phyloP scores from a whole-genome alignment of 1,140 invertebrate genomes.

The Drosophila lacertosa region DNA sequence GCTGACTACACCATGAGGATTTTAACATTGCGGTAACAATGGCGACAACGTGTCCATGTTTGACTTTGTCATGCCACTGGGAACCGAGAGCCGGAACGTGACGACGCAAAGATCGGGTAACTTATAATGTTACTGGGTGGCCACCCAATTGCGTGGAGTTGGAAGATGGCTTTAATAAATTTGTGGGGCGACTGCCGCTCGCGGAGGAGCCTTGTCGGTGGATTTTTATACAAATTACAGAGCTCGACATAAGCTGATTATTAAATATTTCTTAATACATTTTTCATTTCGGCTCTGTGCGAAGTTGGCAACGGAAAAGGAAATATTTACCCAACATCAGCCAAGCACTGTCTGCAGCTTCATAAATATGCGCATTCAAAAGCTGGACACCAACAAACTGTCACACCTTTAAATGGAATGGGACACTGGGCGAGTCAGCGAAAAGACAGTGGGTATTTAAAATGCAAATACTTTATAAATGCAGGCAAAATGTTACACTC shows the following conservation, averaged over 20 bases:
- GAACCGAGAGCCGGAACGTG: constrained; percentile 50
- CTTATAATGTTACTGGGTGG: constrained; percentile 40
- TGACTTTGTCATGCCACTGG: constrained; percentile 59
- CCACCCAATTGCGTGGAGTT: background rate
- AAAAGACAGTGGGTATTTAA: constrained; percentile 62
- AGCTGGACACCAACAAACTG: background rate
- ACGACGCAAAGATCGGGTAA: constrained; percentile 63
- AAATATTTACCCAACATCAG: constrained; percentile 48
- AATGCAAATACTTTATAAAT: constrained; percentile 73
- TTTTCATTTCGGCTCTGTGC: constrained; percentile 46
- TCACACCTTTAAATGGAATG: constrained; percentile 15
- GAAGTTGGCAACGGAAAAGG: constrained; percentile 38
- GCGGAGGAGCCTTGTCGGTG: background rate
- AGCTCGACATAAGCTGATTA: constrained; percentile 69
- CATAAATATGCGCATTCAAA: constrained; percentile 25
- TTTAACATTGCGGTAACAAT: constrained; percentile 47
- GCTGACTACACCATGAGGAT: constrained; percentile 34
- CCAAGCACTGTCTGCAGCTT: constrained; percentile 9
- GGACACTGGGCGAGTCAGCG: constrained; percentile 2
- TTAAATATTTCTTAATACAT: constrained; percentile 79
- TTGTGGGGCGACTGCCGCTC: background rate
- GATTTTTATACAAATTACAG: constrained; percentile 54
- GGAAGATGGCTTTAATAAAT: background rate
- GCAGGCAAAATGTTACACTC: constrained; percentile 64
- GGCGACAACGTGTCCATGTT: constrained; percentile 59